phyloP scores from a whole-genome alignment of 2,888 invertebrate genomes.

The Metallyticus violacea region DNA sequence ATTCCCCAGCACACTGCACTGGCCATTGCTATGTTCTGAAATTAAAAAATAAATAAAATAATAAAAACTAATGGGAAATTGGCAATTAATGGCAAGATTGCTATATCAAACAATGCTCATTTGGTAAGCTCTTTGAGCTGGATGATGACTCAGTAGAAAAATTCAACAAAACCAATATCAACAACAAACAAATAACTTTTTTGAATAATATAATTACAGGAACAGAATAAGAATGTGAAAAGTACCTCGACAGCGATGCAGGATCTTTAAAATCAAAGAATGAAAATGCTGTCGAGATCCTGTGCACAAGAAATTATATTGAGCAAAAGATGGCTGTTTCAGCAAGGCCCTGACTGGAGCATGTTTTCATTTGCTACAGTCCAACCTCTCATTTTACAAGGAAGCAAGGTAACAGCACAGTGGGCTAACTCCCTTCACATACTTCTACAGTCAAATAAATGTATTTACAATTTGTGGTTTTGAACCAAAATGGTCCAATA shows the following conservation, averaged over 20 bases:
- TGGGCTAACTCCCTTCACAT: neutral
- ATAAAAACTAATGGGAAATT: neutral
- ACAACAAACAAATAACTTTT: neutral
- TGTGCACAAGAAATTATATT: neutral
- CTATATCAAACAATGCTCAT: neutral
- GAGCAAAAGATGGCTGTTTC: no score
- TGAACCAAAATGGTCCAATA: neutral
- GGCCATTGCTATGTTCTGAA: neutral
- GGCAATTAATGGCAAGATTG: neutral
- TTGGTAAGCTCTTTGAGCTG: neutral
- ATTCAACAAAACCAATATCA: neutral
- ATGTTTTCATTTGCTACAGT: neutral
- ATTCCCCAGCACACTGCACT: constrained; percentile 5
- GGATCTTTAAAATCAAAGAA: no score
- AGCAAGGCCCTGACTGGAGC: neutral
- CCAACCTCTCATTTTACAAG: neutral
- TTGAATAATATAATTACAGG: no score
- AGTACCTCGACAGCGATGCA: neutral
- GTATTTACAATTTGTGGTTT: constrained; percentile 24
- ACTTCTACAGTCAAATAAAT: constrained; percentile 24
- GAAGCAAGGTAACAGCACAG: constrained; percentile 1
- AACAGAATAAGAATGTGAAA: neutral
- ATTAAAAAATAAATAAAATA: neutral
- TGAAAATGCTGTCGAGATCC: neutral
- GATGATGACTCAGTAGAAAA: neutral